Base-by-base conservation (phyloP, 1,140 invertebrate species). In the Probaryconus sp. region DNA sequence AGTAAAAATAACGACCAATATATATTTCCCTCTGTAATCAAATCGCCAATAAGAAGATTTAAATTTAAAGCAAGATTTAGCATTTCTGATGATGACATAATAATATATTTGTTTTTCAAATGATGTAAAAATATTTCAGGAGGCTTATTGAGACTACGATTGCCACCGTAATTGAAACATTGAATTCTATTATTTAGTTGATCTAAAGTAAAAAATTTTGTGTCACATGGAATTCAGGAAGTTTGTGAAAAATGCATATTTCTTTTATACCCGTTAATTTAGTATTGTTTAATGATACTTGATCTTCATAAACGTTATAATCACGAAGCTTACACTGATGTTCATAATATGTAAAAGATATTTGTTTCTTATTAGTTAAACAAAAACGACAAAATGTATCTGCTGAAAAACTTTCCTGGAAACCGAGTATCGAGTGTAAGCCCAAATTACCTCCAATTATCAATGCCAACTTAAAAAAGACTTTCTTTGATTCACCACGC, bases 371-470 rank as follows among this genome's bases (percentile, higher is more conserved):
- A 21, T 51, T 3, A 7, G 11, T 31, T 4, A 42, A 7, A 33
- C 60, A 63, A 63, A 51, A 50, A 20, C 47, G 42, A 51, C 60
- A 63, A 16, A 63, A 63, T 33, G 5, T 30, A 2, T n/a, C 48
- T 5, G 56, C 38, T 6, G 30, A 40, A 31, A 63, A 63, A 10
- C 35, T 40, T 31, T 60, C 58, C 7, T 35, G n/a, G 11, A 35
- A 35, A 13, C 31, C 11, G 5, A 35, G 6, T 13, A 37, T 37
- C 11, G 35, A 37, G 17, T 37, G 35, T 7, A 37, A 1, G 5
- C 35, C 35, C 9, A 37, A 7, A 7, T 37, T 37, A 17, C 17
- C 35, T 2, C 35, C 35, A 37, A 7, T 17, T 1, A 37, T 40
- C 35, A 37, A 37, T 13, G 14, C 9, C 35, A 37, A 17, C 14